Conservation (phyloP, 2,113 vertebrate genomes). For the Xenopus borealis region DNA sequence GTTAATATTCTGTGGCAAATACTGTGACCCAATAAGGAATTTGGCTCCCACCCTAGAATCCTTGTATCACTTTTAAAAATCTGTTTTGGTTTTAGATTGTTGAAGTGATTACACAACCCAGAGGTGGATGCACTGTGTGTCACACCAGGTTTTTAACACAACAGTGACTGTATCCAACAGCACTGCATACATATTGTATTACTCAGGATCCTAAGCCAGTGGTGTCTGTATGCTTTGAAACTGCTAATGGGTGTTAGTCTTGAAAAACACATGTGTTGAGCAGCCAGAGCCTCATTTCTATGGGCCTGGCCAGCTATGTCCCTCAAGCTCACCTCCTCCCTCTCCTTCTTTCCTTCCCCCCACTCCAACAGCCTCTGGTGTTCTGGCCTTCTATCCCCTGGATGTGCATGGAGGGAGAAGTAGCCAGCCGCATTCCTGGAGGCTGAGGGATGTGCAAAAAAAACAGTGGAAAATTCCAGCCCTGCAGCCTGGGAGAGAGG, state of each 20-base stretch:
- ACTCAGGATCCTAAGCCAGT: neutral
- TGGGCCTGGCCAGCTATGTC: constrained; percentile 41
- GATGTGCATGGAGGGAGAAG: constrained; percentile 43
- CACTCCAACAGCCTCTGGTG: constrained; percentile 36
- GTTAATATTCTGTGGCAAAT: neutral
- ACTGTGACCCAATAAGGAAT: neutral
- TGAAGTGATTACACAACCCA: neutral
- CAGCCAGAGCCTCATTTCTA: constrained; percentile 30
- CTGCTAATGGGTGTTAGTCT: constrained; percentile 18
- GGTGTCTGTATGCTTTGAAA: constrained; percentile 13
- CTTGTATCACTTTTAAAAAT: no score
- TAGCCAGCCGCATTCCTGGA: constrained; percentile 46
- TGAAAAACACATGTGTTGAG: constrained; percentile 34
- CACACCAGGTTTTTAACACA: neutral
- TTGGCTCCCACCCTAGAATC: no score
- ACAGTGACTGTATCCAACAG: neutral
- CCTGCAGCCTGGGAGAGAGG: constrained; percentile 42
- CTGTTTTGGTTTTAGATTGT: neutral
- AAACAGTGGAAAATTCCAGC: constrained; percentile 46
- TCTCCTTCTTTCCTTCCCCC: constrained; percentile 17
- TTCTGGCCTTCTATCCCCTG: constrained; percentile 42
- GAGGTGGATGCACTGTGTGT: no score
- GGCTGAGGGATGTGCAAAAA: constrained; percentile 46
- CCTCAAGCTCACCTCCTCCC: constrained; percentile 8
- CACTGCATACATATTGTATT: neutral